phyloP scores from a whole-genome alignment of 2,888 invertebrate genomes.

The Sinelater perroti region DNA sequence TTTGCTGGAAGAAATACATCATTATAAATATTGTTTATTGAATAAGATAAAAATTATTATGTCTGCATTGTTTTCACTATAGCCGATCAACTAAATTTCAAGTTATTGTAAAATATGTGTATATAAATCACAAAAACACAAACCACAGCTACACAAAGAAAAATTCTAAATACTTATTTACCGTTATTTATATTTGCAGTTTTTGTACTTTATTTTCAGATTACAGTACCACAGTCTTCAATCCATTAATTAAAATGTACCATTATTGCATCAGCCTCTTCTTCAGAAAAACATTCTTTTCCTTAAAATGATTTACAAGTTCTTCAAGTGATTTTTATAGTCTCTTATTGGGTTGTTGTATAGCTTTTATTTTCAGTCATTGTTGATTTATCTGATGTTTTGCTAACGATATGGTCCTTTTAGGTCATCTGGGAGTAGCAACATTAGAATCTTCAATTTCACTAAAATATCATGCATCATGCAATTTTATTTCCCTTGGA shows the following conservation, averaged over 20 bases:
- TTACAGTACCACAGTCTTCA: too few species aligned
- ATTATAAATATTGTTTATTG: too few species aligned
- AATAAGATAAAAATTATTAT: too few species aligned
- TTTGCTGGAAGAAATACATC: conserved; percentile 1
- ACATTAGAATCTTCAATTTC: background rate
- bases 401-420: background rate
- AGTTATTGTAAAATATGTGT: too few species aligned
- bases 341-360: conserved; percentile 8
- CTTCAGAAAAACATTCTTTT: conserved; percentile 18
- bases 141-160: too few species aligned
- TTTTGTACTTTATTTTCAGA: too few species aligned
- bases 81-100: too few species aligned
- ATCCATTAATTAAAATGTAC: too few species aligned
- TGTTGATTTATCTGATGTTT: background rate
- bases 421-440: conserved; percentile 1
- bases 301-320: conserved; percentile 3
- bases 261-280: background rate
- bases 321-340: conserved; percentile 4
- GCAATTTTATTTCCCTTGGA: conserved; percentile 6
- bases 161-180: too few species aligned
- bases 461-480: conserved; percentile 8
- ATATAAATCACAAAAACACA: too few species aligned
- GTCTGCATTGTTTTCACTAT: too few species aligned
- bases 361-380: background rate
- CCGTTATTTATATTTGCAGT: too few species aligned